Conservation (phyloP, 2,113 vertebrate genomes). For the Campylomormyrus tamandua region DNA sequence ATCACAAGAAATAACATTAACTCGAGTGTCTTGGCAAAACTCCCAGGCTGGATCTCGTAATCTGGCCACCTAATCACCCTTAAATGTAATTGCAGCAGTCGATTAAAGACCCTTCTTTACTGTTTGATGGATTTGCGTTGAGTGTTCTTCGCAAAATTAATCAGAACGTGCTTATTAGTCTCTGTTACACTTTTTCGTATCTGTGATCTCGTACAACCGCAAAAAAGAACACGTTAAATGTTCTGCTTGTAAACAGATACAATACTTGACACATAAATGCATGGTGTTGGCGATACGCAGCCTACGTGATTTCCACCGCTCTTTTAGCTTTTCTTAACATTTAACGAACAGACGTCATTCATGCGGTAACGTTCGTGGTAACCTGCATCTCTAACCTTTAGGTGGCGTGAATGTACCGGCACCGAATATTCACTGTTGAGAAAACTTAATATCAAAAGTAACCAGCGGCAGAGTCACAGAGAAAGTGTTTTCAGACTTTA, state of each 20-base stretch:
- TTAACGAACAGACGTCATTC: background rate
- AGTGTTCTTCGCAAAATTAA: background rate
- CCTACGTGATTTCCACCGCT: background rate
- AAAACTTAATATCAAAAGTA: background rate
- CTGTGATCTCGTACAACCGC: background rate
- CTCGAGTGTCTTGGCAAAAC: background rate
- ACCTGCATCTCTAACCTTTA: background rate
- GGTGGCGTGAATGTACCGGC: background rate
- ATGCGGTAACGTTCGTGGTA: background rate
- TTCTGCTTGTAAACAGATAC: background rate
- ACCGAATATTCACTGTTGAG: background rate
- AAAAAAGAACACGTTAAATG: background rate
- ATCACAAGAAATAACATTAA: background rate
- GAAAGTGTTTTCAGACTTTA: background rate
- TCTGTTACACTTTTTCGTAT: background rate
- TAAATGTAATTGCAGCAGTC: background rate
- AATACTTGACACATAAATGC: background rate
- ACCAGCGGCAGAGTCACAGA: background rate
- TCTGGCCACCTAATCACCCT: background rate
- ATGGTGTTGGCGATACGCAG: background rate
- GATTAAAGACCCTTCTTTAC: background rate
- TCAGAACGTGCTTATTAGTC: background rate
- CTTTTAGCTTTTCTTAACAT: background rate
- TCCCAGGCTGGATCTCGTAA: background rate
- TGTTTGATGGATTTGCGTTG: background rate